These are phyloP conservation scores for Caenorhabditis japonica DNA, from an alignment of 2,888 invertebrate genomes.

Conservation along the genomic window DNA sequence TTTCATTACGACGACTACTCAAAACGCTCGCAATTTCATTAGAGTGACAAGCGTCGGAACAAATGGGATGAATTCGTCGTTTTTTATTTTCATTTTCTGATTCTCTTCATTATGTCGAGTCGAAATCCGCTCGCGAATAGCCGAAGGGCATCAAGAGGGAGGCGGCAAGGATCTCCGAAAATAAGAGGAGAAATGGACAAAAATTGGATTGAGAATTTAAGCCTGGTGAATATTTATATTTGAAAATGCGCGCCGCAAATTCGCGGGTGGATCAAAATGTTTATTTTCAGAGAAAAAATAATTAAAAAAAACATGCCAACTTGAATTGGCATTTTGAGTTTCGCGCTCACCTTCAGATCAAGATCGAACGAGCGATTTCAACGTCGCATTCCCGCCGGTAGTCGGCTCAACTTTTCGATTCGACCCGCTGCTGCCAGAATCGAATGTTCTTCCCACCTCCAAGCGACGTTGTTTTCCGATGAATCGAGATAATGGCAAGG, in stretches of 20 bases:
- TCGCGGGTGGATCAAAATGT: no score
- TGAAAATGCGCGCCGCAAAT: no score
- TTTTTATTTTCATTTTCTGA: not conserved
- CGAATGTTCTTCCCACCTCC: conserved; percentile 28
- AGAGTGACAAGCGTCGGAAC: conserved; percentile 8
- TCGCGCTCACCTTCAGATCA: conserved; percentile 9
- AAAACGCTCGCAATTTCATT: conserved; percentile 20
- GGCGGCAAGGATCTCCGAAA: no score
- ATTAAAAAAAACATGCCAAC: not conserved
- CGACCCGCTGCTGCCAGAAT: conserved; percentile 5
- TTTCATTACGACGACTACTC: conserved; percentile 17
- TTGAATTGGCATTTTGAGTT: not conserved
- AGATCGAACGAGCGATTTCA: conserved; percentile 22
- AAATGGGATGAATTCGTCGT: not conserved
- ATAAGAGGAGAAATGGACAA: no score
- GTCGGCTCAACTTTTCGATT: conserved; percentile 17
- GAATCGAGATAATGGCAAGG: conserved; percentile 18
- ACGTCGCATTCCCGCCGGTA: conserved; percentile 50
- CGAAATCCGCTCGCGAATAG: not conserved
- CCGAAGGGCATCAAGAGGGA: conserved; percentile 19
- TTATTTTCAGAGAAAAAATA: no score
- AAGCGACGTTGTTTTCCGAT: conserved; percentile 19
- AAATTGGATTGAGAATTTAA: no score
- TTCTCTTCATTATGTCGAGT: conserved; percentile 5
- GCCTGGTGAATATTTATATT: no score